Base-by-base conservation (phyloP, 1,140 invertebrate species). In the Aleiodes sp. region DNA sequence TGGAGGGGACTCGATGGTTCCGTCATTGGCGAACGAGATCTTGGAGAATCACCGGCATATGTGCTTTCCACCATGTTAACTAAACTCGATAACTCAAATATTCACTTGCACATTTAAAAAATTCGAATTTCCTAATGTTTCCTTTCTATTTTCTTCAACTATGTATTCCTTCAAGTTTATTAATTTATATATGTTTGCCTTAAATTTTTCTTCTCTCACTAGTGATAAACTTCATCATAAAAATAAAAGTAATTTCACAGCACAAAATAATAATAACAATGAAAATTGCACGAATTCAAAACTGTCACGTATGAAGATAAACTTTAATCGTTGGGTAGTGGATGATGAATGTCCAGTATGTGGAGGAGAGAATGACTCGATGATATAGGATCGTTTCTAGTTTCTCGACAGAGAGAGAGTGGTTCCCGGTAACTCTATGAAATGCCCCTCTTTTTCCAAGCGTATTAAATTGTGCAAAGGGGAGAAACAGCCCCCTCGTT, bases 31-130 rank as follows among this genome's bases (percentile, higher is more conserved):
- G 83, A 86, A 66, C 82, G 78, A 69, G 83, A 82, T 77, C 80
- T 78, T 12, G 81, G 81, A 26, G 82, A 80, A 43, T 86, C 84
- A 74, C 80, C 78, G 26, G 78, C 75, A 64, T 81, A 83, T 41
- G 73, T 79, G 72, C 84, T 86, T 56, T 86, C 82, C 72, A 86
- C 84, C 84, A 86, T 86, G 73, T 70, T 79, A 77, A 57, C n/a
- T 41, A 24, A 31, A 41, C n/a, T n/a, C n/a, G n/a, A n/a, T n/a
- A n/a, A n/a, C n/a, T n/a, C n/a, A n/a, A n/a, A n/a, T n/a, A n/a
- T n/a, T n/a, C 41, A 60, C 62, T 52, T 24, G 33, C 10, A 10
- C 68, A 75, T 74, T 46, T 64, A 33, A 33, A 52, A 16, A 14
- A 26, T 31, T 12, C n/a, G n/a, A n/a, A n/a, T n/a, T n/a, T n/a